Percentiles rank a stretch among this genome's conserved stretches.
Evolutionary conservation across 2,797 vertebrate species (phyloP).

Genomic region (Gymnothorax reevesii): DNA sequence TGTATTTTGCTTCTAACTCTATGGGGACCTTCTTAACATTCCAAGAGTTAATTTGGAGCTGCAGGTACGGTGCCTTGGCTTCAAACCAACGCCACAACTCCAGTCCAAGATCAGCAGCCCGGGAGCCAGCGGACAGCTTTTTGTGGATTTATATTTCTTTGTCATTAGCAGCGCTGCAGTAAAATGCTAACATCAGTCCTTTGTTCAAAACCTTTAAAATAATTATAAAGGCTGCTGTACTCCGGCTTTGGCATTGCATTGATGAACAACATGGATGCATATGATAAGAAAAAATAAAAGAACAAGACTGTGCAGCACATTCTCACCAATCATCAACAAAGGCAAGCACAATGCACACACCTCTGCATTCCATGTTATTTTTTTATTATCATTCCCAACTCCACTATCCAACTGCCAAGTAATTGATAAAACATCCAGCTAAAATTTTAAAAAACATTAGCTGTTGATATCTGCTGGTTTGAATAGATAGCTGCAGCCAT

Average conservation of each 20-base stretch:
- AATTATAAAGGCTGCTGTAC: constrained; percentile 46
- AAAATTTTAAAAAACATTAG: constrained; percentile 1
- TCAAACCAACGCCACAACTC: constrained; percentile 41
- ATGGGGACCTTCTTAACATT: neutral
- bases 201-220: constrained; percentile 53
- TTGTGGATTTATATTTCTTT: neutral
- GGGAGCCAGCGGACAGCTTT: neutral
- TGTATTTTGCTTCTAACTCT: neutral
- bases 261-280: neutral
- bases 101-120: constrained; percentile 36
- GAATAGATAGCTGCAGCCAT: neutral
- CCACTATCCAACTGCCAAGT: neutral
- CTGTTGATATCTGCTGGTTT: neutral
- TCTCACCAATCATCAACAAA: neutral
- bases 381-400: neutral
- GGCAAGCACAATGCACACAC: neutral
- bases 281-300: neutral
- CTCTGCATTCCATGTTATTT: neutral
- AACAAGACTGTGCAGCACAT: neutral
- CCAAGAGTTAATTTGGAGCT: constrained; percentile 11
- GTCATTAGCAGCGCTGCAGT: neutral
- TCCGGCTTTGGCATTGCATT: constrained; percentile 23
- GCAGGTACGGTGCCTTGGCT: constrained; percentile 34
- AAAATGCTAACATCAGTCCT: constrained; percentile 11
- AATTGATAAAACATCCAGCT: neutral